Base-by-base conservation (phyloP, 1,140 invertebrate genomes). In the Mactra quadrangularis region DNA sequence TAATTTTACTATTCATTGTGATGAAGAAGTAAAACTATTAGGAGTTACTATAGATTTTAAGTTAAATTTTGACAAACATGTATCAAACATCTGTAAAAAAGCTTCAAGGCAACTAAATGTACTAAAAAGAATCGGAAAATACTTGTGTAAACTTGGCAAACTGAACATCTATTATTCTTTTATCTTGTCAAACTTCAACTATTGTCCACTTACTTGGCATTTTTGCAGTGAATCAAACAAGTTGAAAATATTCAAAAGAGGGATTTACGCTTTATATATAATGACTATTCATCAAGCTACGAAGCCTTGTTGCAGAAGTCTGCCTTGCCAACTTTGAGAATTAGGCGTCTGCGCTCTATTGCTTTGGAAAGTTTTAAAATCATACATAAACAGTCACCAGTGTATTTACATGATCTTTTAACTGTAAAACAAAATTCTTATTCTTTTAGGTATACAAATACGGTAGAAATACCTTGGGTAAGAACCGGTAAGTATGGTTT, bases 41-140 rank as follows among this genome's bases (percentile, higher is more conserved):
- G 50, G 71, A 47, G 62, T 70, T 50, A 53, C 55, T 66, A 74
- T 84, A 41, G 74, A 84, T 79, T 79, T 50, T 66, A 74, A 52
- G 33, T 53, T 84, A 13, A 79, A 74, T 52, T 78, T 62, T 74
- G 50, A 55, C 64, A 25, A 53, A 78, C 45, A 60, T 78, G 13
- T 75, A 68, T 47, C 72, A 64, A n/a, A n/a, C n/a, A n/a, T n/a
- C n/a, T n/a, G n/a, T n/a, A n/a, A n/a, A n/a, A n/a, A n/a, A n/a
- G n/a, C n/a, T n/a, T n/a, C n/a, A 83, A 82, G 59, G 59, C 70
- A 47, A 15, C 38, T 19, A 57, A 79, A 79, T 66, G 27, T 79
- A 27, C 41, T 78, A 38, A 62, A 72, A 55, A 35, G 82, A 22
- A 78, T 79, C 9, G 57, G 66, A 27, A 29, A n/a, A n/a, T n/a